Base-by-base conservation (phyloP, 2,888 invertebrate species). In the Cacoxenus indagator region DNA sequence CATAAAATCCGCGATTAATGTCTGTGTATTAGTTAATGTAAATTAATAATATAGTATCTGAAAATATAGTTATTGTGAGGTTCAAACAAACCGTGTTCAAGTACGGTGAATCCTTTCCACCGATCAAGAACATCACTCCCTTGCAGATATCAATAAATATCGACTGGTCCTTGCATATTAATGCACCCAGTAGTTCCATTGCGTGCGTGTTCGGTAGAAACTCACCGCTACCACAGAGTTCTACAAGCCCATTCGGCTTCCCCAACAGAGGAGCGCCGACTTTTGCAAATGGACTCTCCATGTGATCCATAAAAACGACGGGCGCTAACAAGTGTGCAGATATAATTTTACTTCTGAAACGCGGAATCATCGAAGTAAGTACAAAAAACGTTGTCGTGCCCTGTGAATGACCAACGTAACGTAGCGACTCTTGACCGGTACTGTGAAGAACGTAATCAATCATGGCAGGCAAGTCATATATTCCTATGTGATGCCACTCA, bases 201-300 rank as follows among this genome's bases (percentile, higher is more conserved):
- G 78, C 77, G 55, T 27, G 70, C 1, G 64, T 22, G 29, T 68
- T 84, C 4, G 85, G 85, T 22, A 82, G 0, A 19, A 86, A 85
- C 17, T 85, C 86, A 1, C 76, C 73, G 61, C 77, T 83, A 2
- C 86, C 86, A 17, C 81, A 78, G 0, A 86, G 27, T 68, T 81
- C 84, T 4, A 78, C 73, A 1, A 81, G 69, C 0, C 76, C 75
- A 45, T 83, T 85, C 4, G 86, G 80, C 8, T 85, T 82, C 17
- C 85, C 84, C 2, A 85, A 26, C 8, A 84, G 31, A 5, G 92
- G 92, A 0, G 92, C 92, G 0, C 94, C 84, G 37, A 92, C 87
- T 69, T 90, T 88, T 57, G 78, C 82, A 64, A 95, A 6, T 0
- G 94, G 82, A 46, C 81, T 77, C 24, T 81, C 76, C 82, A 78